These are phyloP conservation scores for Dendrolimus kikuchii DNA, from an alignment of 1,140 invertebrate species.

Conservation along the genomic window DNA sequence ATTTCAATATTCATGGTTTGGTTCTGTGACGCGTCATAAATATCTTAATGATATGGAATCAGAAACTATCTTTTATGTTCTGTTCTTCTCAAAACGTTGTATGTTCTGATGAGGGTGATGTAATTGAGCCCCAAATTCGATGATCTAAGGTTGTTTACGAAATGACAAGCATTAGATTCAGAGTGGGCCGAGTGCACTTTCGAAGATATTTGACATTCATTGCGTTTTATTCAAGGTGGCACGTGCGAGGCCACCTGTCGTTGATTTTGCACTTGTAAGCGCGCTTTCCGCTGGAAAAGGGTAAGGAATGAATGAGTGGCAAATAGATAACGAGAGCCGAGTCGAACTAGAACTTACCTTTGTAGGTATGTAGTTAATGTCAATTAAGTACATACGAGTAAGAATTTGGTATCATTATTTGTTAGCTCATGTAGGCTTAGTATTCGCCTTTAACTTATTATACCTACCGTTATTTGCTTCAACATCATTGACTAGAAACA, in stretches of 20 bases:
- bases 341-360: no score
- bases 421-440: no score
- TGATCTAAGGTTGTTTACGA: slow-evolving; percentile 25
- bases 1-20: slow-evolving; percentile 34
- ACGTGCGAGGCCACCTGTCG: slow-evolving; percentile 68
- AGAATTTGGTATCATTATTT: no score
- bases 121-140: slow-evolving; percentile 28
- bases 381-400: no score
- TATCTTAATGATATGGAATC: slow-evolving; percentile 71
- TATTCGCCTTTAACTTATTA: no score
- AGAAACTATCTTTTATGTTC: slow-evolving; percentile 56
- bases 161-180: slow-evolving; percentile 6
- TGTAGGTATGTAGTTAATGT: no score
- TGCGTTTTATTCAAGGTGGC: slow-evolving; percentile 63
- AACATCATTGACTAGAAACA: no score
- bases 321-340: no score
- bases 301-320: no score
- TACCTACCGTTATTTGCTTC: no score
- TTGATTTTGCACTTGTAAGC: slow-evolving; percentile 43
- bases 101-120: slow-evolving; percentile 13
- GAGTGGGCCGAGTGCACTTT: slow-evolving; percentile 29
- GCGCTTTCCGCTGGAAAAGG: not conserved
- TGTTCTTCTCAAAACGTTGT: slow-evolving; percentile 24
- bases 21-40: slow-evolving; percentile 51
- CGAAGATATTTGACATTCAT: slow-evolving; percentile 64